Evolutionary conservation across 2,888 invertebrate genomes (phyloP), one percentile per base, ranked within the genome.

Genomic region (Drosophila greeni): DNA sequence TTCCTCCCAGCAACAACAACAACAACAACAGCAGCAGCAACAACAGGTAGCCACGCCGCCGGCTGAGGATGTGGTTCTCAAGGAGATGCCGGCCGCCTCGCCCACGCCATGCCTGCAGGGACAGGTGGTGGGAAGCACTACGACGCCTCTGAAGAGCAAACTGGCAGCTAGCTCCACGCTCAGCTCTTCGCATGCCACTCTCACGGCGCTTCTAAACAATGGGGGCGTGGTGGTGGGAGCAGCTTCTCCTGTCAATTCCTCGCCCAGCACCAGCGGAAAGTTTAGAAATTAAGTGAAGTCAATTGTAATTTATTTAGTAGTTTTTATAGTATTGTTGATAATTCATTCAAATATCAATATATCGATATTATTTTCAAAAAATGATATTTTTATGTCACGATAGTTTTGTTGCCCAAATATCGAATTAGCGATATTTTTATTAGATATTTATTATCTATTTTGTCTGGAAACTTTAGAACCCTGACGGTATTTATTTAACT

Each of bases 111-210:
- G 80, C 5, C 37, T 81, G 23, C 83, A 82, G 39, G 83, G 74
- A 31, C 71, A 83, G 4, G 71, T 72, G 12, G 79, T 80, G 23
- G 81, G 83, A 47, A 80, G 79, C 65, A 82, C 83, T 34, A 57
- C 74, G 2, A 82, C 72, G 39, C 65, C 64, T 1, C 45, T 74
- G 0, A 86, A 84, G 40, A n/a, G 53, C 37, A 82, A 82, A 23
- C 47, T 77, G 12, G 72, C 72, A 18, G 65, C 77, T 33, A 88
- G 88, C 68, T 82, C 79, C 2, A 82, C 87, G 4, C 76, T 89
- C 34, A 89, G 89, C 64, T 88, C 88, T 8, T 87, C 89, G 9
- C 89, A 89, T 74, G 89, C 89, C 16, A 89, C 89, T 8, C 75
- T 89, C 3, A 88, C 89, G 2, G 89, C 89, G 6, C 73, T 89